A percentile compares a stretch with the other conserved stretches of the same genome.
phyloP scores from a whole-genome alignment of 2,113 vertebrate genomes.

The Entomyzon cyanotis region DNA sequence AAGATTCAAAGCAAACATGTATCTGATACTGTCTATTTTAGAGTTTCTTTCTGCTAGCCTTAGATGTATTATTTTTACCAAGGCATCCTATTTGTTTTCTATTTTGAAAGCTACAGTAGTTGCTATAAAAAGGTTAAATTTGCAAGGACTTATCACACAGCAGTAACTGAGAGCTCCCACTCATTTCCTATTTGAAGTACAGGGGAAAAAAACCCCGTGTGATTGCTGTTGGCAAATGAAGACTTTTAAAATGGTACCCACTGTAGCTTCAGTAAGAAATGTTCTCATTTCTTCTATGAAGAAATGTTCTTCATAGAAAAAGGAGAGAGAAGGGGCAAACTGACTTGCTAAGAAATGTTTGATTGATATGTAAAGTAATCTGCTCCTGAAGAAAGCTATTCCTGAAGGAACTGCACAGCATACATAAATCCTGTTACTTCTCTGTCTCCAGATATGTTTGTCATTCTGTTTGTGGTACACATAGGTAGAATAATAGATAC shows the following conservation, averaged over 20 bases:
- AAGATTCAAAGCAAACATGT: background rate
- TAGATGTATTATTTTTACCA: slow-evolving; percentile 50
- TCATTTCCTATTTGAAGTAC: slow-evolving; percentile 66
- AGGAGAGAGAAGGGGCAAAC: background rate
- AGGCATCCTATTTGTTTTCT: slow-evolving; percentile 62
- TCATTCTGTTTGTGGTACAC: slow-evolving; percentile 37
- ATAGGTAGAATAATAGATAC: slow-evolving; percentile 63
- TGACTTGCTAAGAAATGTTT: slow-evolving; percentile 1
- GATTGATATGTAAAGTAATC: slow-evolving; percentile 40
- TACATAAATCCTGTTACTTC: slow-evolving; percentile 27
- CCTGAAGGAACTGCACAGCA: background rate
- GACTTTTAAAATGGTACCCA: slow-evolving; percentile 20
- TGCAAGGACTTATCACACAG: slow-evolving; percentile 62
- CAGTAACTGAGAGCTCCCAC: slow-evolving; percentile 65
- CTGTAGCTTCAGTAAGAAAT: slow-evolving; percentile 34
- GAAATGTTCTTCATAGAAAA: background rate
- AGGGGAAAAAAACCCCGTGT: background rate
- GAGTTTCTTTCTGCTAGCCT: slow-evolving; percentile 32
- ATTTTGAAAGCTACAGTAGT: slow-evolving; percentile 63
- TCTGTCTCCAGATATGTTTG: slow-evolving; percentile 28
- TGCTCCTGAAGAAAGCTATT: slow-evolving; percentile 34
- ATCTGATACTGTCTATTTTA: slow-evolving; percentile 2
- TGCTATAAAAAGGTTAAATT: slow-evolving; percentile 70
- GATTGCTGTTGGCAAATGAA: slow-evolving; percentile 60
- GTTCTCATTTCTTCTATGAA: slow-evolving; percentile 13